Base-by-base conservation (phyloP, 2,113 vertebrate genomes). In the Odocoileus hemionus region DNA sequence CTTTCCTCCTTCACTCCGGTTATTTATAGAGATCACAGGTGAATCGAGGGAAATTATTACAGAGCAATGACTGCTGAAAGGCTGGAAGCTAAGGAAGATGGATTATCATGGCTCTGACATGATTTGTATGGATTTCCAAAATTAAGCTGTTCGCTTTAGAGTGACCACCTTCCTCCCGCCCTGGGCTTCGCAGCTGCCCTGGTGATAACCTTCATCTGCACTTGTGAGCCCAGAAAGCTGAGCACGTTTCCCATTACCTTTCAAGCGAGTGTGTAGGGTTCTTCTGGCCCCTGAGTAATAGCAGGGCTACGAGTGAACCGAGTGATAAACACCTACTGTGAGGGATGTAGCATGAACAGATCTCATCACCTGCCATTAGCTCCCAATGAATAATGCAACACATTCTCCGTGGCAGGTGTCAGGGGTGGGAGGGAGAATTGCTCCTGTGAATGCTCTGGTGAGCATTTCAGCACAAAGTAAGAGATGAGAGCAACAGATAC, bases 361-460 rank as follows among this genome's bases (percentile, higher is more conserved):
- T 99, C 99, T 99, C 99, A 99, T 99, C 99, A 99, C 99, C 99
- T 99, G 99, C 99, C 99, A 99, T 99, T 99, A 99, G 98, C 98
- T 98, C 97, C 0, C 98, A 97, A 99, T 99, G 99, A 99, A 99
- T 99, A 99, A 99, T 99, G 99, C 99, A 99, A 99, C 99, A 99
- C 99, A 99, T 98, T 99, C 98, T 98, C 97, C 3, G 78, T 99
- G 98, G 99, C 99, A 99, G 99, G 99, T 99, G 99, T 99, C 99
- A 99, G 98, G 98, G 98, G 98, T 98, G 98, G 99, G 98, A 99
- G 98, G 98, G 98, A 99, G 98, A 98, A 98, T 98, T 97, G 98
- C 98, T 98, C 98, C 98, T 89, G 95, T 98, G 99, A 99, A 99
- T 98, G 99, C 98, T 99, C 99, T 98, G 98, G 98, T 99, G 98